Conservation (phyloP, 2,113 vertebrate genomes). For the Calypte anna region DNA sequence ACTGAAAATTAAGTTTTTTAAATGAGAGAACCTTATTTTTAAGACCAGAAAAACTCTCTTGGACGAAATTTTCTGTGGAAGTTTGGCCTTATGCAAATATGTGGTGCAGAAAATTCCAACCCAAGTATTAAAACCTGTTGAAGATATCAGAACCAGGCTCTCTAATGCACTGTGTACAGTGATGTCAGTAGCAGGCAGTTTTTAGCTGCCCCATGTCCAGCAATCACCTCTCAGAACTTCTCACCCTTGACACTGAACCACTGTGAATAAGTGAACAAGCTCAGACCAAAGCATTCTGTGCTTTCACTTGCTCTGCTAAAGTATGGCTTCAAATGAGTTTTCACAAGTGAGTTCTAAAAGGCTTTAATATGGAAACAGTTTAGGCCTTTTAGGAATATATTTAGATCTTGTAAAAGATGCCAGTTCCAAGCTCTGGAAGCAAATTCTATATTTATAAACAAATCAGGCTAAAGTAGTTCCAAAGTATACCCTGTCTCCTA, state of each 20-base stretch:
- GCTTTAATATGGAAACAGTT: slow-evolving; percentile 35
- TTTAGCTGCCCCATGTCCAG: background rate
- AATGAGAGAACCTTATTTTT: background rate
- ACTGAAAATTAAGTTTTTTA: background rate
- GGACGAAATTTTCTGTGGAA: background rate
- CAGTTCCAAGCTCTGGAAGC: background rate
- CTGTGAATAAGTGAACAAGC: background rate
- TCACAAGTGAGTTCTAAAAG: background rate
- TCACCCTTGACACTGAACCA: rapidly evolving
- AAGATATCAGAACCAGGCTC: background rate
- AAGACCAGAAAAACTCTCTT: background rate
- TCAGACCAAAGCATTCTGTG: background rate
- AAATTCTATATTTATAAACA: slow-evolving; percentile 43
- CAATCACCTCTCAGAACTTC: background rate
- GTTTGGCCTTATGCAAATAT: background rate
- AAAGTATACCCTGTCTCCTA: background rate
- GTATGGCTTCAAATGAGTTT: background rate
- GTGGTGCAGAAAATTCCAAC: background rate
- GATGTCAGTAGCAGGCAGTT: background rate
- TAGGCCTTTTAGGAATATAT: slow-evolving; percentile 30
- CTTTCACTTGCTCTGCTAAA: background rate
- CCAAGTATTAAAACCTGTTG: background rate
- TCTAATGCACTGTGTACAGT: background rate
- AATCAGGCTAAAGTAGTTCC: background rate
- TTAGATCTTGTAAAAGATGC: slow-evolving; percentile 36